Conservation (phyloP, 2,797 vertebrate genomes). For the Vultur gryphus region DNA sequence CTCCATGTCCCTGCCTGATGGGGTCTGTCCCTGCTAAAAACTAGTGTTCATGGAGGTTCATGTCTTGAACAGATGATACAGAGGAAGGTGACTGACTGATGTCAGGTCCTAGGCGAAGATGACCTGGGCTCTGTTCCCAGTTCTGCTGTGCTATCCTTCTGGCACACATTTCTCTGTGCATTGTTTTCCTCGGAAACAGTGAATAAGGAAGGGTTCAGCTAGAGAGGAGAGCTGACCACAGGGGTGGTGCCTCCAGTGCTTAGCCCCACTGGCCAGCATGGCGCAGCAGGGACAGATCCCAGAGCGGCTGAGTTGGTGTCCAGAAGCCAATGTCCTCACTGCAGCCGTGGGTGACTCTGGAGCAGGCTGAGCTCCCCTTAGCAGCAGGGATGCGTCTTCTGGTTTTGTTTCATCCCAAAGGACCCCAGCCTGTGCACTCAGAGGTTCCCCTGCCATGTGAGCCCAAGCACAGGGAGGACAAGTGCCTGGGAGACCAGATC, state of each 20-base stretch:
- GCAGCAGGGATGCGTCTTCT: accelerated
- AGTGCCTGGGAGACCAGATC: background rate
- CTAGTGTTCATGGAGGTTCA: background rate
- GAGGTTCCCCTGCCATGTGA: accelerated
- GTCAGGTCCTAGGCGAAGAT: background rate
- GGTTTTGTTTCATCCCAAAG: background rate
- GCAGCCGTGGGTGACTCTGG: background rate
- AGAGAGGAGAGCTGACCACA: background rate
- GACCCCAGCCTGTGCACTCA: background rate
- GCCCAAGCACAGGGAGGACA: accelerated
- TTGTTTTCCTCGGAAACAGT: background rate
- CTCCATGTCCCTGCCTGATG: background rate
- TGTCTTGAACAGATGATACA: background rate
- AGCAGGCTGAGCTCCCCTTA: background rate
- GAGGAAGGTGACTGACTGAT: background rate
- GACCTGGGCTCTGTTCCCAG: background rate
- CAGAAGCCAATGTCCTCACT: background rate
- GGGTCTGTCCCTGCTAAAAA: background rate
- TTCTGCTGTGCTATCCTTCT: background rate
- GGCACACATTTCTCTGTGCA: background rate
- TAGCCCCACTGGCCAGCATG: background rate
- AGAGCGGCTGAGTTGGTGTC: too few species aligned
- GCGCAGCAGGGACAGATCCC: background rate
- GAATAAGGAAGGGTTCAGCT: background rate
- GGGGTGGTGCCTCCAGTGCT: background rate